phyloP scores from a whole-genome alignment of 92 coral and sea anemone species.

The Nematostella vectensis region DNA sequence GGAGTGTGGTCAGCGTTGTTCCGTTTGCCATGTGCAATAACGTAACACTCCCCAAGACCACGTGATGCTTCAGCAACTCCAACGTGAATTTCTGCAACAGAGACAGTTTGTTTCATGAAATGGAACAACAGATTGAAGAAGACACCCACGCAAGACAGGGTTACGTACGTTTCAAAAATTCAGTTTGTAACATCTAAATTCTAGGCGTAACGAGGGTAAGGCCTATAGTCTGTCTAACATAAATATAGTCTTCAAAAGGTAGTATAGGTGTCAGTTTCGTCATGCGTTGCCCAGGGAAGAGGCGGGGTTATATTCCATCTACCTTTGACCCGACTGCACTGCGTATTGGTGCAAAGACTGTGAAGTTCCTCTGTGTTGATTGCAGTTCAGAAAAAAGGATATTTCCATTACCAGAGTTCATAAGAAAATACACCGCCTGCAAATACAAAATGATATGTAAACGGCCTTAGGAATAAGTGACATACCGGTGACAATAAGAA shows the following conservation, averaged over 20 bases:
- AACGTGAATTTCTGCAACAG: conserved; percentile 51
- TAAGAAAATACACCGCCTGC: conserved; percentile 52
- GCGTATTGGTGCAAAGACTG: conserved; percentile 85
- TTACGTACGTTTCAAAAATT: too few relatives aligned
- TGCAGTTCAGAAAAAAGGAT: conserved; percentile 28
- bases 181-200: too few relatives aligned
- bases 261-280: too few relatives aligned
- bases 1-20: conserved; percentile 27
- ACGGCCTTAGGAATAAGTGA: too few relatives aligned
- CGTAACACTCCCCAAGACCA: conserved; percentile 40
- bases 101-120: neutral
- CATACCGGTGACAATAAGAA: too few relatives aligned
- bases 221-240: too few relatives aligned
- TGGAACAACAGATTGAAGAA: neutral
- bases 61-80: conserved; percentile 45
- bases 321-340: conserved; percentile 66
- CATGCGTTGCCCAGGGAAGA: too few relatives aligned
- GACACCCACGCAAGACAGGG: too few relatives aligned
- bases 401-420: conserved; percentile 14
- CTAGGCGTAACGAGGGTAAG: too few relatives aligned
- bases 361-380: conserved; percentile 25
- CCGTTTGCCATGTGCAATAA: conserved; percentile 21
- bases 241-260: too few relatives aligned
- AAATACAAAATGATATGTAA: too few relatives aligned
- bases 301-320: neutral